A percentile compares a stretch with the other conserved stretches of the same genome.
Conservation (phyloP, 2,113 vertebrate species). For the Dermatemys mawii region DNA sequence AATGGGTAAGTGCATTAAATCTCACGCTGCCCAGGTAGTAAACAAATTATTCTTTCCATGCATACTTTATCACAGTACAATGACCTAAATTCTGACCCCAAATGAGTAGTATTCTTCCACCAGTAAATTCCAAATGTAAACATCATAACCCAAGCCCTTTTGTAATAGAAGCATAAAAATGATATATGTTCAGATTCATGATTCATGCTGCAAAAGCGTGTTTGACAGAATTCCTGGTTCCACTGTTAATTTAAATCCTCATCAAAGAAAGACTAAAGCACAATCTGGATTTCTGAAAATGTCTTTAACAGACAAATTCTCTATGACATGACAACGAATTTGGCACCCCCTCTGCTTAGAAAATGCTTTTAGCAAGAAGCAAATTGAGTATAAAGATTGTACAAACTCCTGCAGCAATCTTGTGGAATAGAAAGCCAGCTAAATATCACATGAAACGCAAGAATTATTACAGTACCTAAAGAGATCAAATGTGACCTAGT, state of each 20-base stretch:
- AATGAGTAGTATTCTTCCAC: background rate
- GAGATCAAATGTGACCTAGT: background rate
- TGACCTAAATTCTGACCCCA: slow-evolving; percentile 17
- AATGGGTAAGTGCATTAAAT: background rate
- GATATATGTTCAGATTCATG: background rate
- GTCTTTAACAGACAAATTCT: background rate
- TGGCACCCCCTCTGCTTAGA: background rate
- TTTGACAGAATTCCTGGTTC: background rate
- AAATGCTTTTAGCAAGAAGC: background rate
- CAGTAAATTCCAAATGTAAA: slow-evolving; percentile 22
- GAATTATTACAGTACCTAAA: background rate
- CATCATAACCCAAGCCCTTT: background rate
- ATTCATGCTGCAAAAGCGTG: background rate
- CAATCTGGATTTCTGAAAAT: background rate
- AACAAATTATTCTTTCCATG: slow-evolving; percentile 33
- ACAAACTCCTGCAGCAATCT: background rate
- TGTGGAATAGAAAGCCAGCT: background rate
- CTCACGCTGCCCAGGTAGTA: background rate
- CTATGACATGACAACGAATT: background rate
- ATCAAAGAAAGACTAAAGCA: background rate
- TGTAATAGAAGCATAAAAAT: background rate
- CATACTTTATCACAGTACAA: background rate
- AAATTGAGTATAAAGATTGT: background rate
- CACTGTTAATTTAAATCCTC: background rate
- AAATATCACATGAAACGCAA: background rate